Evolutionary conservation across 2,113 vertebrate species (phyloP), one percentile per base, ranked within the genome.

Genomic region (Drymodes brunneopygia): DNA sequence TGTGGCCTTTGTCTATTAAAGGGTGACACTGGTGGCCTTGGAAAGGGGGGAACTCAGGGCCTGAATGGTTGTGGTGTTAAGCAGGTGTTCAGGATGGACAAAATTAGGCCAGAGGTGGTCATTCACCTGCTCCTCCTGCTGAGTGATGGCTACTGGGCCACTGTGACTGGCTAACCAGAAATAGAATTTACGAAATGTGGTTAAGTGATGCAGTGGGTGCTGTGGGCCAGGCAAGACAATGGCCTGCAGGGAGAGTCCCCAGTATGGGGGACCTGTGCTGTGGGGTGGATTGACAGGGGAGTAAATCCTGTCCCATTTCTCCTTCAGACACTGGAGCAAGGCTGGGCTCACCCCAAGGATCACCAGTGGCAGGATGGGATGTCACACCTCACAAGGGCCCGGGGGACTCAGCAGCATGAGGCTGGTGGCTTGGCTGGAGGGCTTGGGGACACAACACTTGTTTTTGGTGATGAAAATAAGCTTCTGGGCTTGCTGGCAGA

Each of bases 291-390:
- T 42, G 28, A 15, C 11, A 64, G 42, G 35, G 35, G 15, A 20
- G 6, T 7, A 40, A 54, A 81, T 8, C 4, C 51, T 0, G 0
- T 23, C 38, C 12, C 20, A 11, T 18, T 15, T 12, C 12, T 27
- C 27, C 62, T 38, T 38, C 58, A 70, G 60, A 24, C 1, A 3
- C 7, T 0, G 6, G 23, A 48, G 70, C 36, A 22, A 65, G n/a
- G 58, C 58, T 35, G 66, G 65, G 23, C 1, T 10, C 31, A 36
- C 1, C 47, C 54, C n/a, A 48, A 2, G 48, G n/a, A 36, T 40
- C 33, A 48, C 12, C 58, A 19, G 9, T 0, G 9, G 44, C 42
- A 24, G 1, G 4, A 36, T 0, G 0, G 35, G 36, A 10, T 7
- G 33, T 29, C 2, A 1, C 48, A 13, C n/a, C 8, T 7, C n/a